phyloP scores from a whole-genome alignment of 2,797 vertebrate species.

The Syndactyla subalaris region DNA sequence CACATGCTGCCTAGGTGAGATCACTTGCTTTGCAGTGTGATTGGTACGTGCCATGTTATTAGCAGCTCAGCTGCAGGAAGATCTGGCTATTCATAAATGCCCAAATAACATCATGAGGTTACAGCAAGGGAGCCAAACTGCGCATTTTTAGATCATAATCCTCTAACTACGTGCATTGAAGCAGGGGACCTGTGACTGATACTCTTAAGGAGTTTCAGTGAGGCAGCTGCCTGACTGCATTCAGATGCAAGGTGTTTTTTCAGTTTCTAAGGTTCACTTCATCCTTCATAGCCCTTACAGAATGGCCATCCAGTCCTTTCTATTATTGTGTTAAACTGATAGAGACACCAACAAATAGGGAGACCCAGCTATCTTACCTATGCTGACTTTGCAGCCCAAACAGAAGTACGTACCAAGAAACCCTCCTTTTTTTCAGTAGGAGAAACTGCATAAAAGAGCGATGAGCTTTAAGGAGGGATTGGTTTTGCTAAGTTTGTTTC shows the following conservation, averaged over 20 bases:
- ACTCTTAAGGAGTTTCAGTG: background rate
- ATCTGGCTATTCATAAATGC: conserved; percentile 35
- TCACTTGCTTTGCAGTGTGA: conserved; percentile 33
- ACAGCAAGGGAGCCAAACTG: conserved; percentile 7
- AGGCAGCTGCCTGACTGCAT: background rate
- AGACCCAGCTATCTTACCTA: background rate
- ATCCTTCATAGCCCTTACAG: background rate
- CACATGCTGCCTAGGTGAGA: conserved; percentile 39
- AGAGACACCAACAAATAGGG: background rate
- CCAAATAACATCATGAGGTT: conserved; percentile 49
- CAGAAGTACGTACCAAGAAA: background rate
- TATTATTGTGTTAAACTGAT: background rate
- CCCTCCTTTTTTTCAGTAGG: background rate
- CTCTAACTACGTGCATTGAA: conserved; percentile 29
- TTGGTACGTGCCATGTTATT: conserved; percentile 34
- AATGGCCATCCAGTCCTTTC: background rate
- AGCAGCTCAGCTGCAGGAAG: conserved; percentile 25
- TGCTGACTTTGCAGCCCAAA: background rate
- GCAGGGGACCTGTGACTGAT: conserved; percentile 10
- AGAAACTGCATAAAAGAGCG: background rate
- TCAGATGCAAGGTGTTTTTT: background rate
- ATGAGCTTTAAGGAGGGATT: background rate
- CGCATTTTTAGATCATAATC: conserved; percentile 39
- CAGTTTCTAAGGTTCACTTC: background rate
- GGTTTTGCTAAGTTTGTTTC: background rate